Percentiles rank a stretch among this genome's conserved stretches.
Evolutionary conservation across 2,797 vertebrate species (phyloP).

Genomic region (Pteronotus mesoamericanus): DNA sequence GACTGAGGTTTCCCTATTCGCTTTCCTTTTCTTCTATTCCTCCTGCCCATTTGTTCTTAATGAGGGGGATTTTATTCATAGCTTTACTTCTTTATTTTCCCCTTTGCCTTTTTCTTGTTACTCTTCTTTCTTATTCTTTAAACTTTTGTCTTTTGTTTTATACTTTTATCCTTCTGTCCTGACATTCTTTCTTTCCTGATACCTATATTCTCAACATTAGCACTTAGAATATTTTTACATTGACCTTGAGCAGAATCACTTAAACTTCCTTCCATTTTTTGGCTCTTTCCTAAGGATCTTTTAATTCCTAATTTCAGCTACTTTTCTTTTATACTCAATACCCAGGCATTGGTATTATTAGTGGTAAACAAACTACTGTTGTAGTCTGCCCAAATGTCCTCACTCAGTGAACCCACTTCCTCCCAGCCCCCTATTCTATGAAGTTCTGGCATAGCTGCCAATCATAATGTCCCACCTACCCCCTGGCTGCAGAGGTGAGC

Average conservation of each 20-base stretch:
- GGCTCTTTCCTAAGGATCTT: background rate
- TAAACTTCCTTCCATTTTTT: background rate
- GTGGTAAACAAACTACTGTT: background rate
- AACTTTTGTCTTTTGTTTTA: background rate
- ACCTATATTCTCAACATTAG: background rate
- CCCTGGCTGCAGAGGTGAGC: background rate
- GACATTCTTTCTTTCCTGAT: background rate
- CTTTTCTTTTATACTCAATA: background rate
- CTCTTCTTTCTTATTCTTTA: background rate
- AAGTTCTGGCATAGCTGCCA: background rate
- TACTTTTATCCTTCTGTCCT: background rate
- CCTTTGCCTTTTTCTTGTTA: background rate
- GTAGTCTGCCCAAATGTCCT: background rate
- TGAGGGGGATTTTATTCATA: background rate
- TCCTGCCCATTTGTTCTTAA: background rate
- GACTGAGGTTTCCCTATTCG: background rate
- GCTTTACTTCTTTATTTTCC: background rate
- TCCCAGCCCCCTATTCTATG: background rate
- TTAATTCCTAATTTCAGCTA: background rate
- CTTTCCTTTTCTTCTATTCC: background rate
- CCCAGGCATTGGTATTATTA: background rate
- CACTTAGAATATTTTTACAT: background rate
- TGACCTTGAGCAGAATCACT: conserved; percentile 8
- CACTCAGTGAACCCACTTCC: background rate
- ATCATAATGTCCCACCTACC: background rate